Conservation (phyloP, 2,797 vertebrate genomes). For the Argya squamiceps region DNA sequence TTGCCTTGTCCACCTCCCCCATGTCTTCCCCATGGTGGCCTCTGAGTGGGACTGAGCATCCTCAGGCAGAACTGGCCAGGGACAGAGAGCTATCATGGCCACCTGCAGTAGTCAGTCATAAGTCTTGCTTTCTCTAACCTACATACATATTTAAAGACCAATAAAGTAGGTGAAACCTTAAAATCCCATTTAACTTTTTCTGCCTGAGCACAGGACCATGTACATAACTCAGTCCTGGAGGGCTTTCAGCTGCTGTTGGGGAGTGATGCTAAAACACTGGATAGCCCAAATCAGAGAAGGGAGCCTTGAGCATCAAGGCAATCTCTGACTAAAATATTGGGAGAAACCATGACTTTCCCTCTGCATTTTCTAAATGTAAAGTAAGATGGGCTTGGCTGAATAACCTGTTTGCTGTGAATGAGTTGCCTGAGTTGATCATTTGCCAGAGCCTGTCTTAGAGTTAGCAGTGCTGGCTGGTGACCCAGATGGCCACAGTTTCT, state of each 20-base stretch:
- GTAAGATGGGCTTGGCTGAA: background rate
- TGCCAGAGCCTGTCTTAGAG: background rate
- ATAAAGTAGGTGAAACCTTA: background rate
- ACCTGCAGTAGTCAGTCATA: background rate
- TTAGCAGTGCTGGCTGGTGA: background rate
- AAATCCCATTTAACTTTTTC: background rate
- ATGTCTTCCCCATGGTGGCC: background rate
- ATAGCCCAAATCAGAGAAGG: background rate
- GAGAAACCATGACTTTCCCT: background rate
- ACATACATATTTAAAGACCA: slow-evolving; percentile 29
- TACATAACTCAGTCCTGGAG: background rate
- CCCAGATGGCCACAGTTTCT: background rate
- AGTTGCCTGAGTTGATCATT: fast-evolving
- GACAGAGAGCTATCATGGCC: background rate
- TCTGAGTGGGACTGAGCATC: background rate
- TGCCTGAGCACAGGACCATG: background rate
- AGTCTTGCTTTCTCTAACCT: slow-evolving; percentile 20
- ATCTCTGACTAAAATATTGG: background rate
- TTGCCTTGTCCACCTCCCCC: background rate
- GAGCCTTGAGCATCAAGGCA: background rate
- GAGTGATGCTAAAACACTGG: background rate
- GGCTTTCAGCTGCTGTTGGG: background rate
- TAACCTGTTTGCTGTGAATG: background rate
- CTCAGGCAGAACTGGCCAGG: background rate
- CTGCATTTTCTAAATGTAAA: background rate